Evolutionary conservation across 2,797 vertebrate species (phyloP).

Genomic region (Columba guinea): DNA sequence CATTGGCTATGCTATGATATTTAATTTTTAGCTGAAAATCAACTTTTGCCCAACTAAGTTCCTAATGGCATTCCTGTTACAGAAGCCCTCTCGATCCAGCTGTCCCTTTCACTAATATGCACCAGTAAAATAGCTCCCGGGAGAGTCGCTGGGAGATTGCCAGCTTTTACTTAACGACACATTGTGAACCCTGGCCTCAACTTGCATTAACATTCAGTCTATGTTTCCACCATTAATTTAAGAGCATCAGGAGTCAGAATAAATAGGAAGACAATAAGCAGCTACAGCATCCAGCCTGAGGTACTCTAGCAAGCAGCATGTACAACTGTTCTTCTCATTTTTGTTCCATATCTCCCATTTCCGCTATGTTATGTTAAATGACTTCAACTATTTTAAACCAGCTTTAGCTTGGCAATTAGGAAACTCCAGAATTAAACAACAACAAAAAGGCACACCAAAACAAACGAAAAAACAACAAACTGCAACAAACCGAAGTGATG

Average conservation of each 20-base stretch:
- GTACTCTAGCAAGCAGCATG: neutral
- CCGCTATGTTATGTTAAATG: neutral
- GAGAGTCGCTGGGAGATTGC: neutral
- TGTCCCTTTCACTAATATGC: conserved; percentile 17
- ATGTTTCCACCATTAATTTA: conserved; percentile 56
- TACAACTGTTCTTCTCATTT: neutral
- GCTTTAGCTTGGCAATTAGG: neutral
- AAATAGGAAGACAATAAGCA: conserved; percentile 51
- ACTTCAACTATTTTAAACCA: neutral
- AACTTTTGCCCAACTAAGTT: conserved; percentile 6
- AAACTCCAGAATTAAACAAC: neutral
- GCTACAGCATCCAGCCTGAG: neutral
- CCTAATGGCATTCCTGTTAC: conserved; percentile 16
- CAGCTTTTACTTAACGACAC: conserved; percentile 60
- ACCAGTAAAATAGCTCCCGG: conserved; percentile 17
- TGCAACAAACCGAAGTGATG: neutral
- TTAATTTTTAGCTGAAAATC: neutral
- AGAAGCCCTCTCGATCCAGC: conserved; percentile 6
- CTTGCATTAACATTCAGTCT: conserved; percentile 64
- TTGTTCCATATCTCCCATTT: neutral
- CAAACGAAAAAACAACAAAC: neutral
- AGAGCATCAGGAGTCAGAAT: conserved; percentile 29
- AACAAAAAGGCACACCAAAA: neutral
- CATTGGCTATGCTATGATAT: neutral
- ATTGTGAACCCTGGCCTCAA: conserved; percentile 26